A percentile compares a stretch with the other conserved stretches of the same genome.
These are phyloP conservation scores for Chymomyza amoena DNA, from an alignment of 2,888 invertebrate genomes.

Conservation along the genomic window DNA sequence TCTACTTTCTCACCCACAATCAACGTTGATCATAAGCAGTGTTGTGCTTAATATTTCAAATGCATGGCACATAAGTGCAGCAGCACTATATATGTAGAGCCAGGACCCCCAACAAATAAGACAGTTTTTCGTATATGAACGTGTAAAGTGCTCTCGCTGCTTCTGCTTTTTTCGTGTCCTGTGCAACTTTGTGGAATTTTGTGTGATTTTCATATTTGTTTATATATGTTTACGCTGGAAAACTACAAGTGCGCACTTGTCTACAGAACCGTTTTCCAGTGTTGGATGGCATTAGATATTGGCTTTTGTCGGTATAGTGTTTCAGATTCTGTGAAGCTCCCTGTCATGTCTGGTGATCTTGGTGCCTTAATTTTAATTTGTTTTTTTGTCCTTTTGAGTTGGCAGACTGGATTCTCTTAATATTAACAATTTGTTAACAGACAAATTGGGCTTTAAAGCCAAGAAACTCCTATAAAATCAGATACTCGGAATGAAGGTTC, in stretches of 20 bases:
- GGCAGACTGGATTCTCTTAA: background rate
- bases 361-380: constrained; percentile 57
- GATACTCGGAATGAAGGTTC: too few relatives aligned
- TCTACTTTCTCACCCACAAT: background rate
- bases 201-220: constrained; percentile 63
- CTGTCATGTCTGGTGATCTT: constrained; percentile 29
- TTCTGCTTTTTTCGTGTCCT: constrained; percentile 26
- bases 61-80: constrained; percentile 53
- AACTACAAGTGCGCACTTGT: constrained; percentile 68
- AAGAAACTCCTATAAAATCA: background rate
- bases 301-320: constrained; percentile 57
- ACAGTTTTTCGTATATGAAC: constrained; percentile 40
- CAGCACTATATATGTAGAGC: background rate
- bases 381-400: constrained; percentile 9
- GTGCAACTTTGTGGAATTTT: constrained; percentile 43
- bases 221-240: constrained; percentile 71
- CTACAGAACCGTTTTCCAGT: constrained; percentile 28
- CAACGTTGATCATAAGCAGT: constrained; percentile 67
- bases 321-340: background rate
- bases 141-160: constrained; percentile 15
- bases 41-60: constrained; percentile 69
- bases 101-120: constrained; percentile 19
- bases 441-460: background rate
- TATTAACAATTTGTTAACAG: background rate
- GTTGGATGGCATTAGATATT: constrained; percentile 16